Conservation (phyloP, 2,888 invertebrate genomes). For the Acleris holmiana region DNA sequence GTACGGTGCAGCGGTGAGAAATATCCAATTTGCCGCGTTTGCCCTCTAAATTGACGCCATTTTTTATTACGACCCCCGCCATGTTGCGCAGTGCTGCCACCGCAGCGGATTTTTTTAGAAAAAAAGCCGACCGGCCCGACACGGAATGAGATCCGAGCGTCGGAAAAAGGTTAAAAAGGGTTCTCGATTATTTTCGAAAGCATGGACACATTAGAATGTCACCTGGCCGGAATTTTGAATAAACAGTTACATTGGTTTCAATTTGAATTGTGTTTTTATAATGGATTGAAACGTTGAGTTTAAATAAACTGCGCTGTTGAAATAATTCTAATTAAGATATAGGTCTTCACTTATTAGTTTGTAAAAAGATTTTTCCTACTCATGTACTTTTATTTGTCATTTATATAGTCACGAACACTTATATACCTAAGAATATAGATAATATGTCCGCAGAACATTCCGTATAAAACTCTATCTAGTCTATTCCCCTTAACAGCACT, state of each 20-base stretch:
- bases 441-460: too few relatives aligned
- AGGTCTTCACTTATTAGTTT: too few relatives aligned
- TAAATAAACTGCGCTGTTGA: too few relatives aligned
- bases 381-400: too few relatives aligned
- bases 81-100: constrained; percentile 62
- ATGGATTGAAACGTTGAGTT: too few relatives aligned
- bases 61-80: constrained; percentile 73
- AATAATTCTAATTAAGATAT: too few relatives aligned
- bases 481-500: too few relatives aligned
- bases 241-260: not conserved
- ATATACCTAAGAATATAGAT: too few relatives aligned
- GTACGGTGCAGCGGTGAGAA: constrained; percentile 70
- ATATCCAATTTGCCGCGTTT: constrained; percentile 81
- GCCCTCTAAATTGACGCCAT: constrained; percentile 78
- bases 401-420: too few relatives aligned
- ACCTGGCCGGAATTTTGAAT: constrained; percentile 1
- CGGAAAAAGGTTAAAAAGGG: constrained; percentile 22
- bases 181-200: constrained; percentile 22
- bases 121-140: constrained; percentile 21
- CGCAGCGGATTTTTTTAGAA: constrained; percentile 39
- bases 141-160: constrained; percentile 29
- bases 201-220: constrained; percentile 17
- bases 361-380: too few relatives aligned
- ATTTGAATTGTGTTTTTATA: too few relatives aligned
- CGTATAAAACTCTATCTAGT: too few relatives aligned